phyloP scores from a whole-genome alignment of 1,140 invertebrate genomes.

The Lepidurus packardi region DNA sequence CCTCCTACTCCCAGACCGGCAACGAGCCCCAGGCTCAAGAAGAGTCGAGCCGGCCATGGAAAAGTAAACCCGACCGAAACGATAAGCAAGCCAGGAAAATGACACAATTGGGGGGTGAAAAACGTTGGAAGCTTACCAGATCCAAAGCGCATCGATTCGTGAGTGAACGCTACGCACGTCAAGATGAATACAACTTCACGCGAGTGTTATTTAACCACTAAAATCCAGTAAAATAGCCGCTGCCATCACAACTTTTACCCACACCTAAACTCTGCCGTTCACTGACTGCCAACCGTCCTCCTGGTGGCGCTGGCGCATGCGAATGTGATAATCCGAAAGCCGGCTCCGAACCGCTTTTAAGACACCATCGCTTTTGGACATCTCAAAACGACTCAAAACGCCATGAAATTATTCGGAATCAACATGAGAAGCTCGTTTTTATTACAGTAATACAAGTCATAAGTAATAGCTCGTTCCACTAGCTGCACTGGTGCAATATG shows the following conservation, averaged over 20 bases:
- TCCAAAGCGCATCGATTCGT: neutral
- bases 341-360: neutral
- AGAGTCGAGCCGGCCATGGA: conserved; percentile 2
- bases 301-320: neutral
- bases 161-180: neutral
- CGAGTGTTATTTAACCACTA: neutral
- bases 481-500: no score
- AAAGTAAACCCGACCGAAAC: neutral
- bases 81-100: neutral
- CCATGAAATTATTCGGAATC: no score
- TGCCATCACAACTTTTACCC: neutral
- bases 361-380: no score
- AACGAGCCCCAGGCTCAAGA: neutral
- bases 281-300: neutral
- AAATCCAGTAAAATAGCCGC: neutral
- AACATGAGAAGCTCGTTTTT: no score
- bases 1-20: neutral
- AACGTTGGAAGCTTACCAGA: neutral
- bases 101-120: neutral
- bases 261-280: conserved; percentile 8
- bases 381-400: neutral
- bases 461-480: no score
- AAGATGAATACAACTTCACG: neutral
- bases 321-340: neutral
- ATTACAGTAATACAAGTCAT: no score